Evolutionary conservation across 2,797 vertebrate species (phyloP), one percentile per base, ranked within the genome.

Genomic region (Cryptoblepharus egeriae): DNA sequence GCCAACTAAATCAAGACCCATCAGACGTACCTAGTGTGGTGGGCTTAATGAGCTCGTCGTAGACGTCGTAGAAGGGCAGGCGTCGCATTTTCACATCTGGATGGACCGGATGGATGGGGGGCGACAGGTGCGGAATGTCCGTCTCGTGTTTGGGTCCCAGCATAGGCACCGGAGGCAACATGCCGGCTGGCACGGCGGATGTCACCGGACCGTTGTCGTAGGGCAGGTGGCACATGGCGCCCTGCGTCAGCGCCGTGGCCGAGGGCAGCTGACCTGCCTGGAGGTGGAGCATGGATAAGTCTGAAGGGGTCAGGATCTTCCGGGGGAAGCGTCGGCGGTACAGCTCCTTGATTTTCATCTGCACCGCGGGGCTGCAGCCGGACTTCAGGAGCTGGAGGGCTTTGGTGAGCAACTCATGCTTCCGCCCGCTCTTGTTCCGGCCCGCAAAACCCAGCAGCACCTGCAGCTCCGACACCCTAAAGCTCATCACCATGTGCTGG

Each of bases 401-500:
- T 85, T 94, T 94, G 8, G 92, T 85, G 55, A 96, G 87, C 0
- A 96, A 90, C 26, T 96, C 94, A 91, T 95, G 94, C 65, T 95
- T 95, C 37, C 93, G 73, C 3, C 95, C 95, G 15, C 94, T 95
- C 80, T 94, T 95, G 88, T 95, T 96, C 11, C 95, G 79, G 69
- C 95, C 95, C 2, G 95, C 94, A 7, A 95, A 96, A 77, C 95
- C 95, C 60, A 95, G 72, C 32, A 96, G 95, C 77, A 95, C 95
- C 73, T 95, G 95, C 6, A 96, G 88, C 73, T 95, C 95, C 10
- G 95, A 95, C 22, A 95, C 95, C 73, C 95, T 92, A 93, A 95
- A 95, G 90, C 94, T 95, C 95, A 95, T 93, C 80, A 96, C 95
- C 95, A 95, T 95, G 65, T 95, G 95, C 95, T 96, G 87, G 32